phyloP scores from a whole-genome alignment of 2,888 invertebrate genomes.

The Aleiodes leptofemur region DNA sequence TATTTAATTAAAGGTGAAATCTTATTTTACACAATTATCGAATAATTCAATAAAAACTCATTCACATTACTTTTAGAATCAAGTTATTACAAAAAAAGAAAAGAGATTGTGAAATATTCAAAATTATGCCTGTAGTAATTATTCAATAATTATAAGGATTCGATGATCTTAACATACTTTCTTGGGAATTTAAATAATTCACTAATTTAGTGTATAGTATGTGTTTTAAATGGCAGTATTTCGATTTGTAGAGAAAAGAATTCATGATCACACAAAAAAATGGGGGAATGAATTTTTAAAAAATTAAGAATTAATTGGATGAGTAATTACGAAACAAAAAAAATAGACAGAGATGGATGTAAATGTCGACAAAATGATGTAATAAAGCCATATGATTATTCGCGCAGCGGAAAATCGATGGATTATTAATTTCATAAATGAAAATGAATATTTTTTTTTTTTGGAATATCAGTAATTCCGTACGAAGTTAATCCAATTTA shows the following conservation, averaged over 20 bases:
- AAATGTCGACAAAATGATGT: constrained; percentile 7
- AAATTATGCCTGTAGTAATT: constrained; percentile 50
- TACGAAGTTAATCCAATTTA: too few species aligned
- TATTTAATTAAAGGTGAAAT: neutral
- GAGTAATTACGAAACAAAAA: neutral
- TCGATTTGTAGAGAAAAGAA: neutral
- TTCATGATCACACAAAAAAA: neutral
- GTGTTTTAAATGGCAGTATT: constrained; percentile 25
- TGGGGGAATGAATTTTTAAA: neutral
- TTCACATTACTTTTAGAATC: constrained; percentile 4
- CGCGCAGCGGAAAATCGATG: neutral
- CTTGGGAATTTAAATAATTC: constrained; percentile 1
- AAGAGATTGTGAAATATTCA: constrained; percentile 48
- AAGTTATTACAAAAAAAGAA: constrained; percentile 1
- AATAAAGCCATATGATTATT: constrained; percentile 12
- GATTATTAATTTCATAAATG: neutral
- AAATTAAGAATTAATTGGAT: neutral
- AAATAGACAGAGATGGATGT: neutral
- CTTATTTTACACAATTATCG: neutral
- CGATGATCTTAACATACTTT: constrained; percentile 10
- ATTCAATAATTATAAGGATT: constrained; percentile 57
- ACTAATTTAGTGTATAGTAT: constrained; percentile 17
- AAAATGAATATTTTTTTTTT: neutral
- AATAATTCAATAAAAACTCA: neutral
- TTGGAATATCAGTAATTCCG: neutral